Conservation (phyloP, 37 sponge, comb jelly and placozoan genomes). For the Hexactinellida sp. region DNA sequence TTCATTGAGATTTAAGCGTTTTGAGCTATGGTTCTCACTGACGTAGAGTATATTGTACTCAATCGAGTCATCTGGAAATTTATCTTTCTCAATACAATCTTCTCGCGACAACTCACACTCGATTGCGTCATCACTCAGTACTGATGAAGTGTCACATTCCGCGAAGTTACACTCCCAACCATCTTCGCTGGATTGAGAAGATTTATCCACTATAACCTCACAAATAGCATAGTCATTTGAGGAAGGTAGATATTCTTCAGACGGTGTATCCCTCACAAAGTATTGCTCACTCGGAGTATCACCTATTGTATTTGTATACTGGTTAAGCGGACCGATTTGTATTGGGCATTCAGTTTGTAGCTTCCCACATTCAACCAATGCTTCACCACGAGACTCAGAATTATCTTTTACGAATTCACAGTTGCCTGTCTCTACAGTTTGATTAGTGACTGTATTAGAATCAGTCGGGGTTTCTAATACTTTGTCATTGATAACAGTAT, state of each 20-base stretch:
- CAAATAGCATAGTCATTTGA: background rate
- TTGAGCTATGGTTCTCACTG: background rate
- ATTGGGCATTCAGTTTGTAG: background rate
- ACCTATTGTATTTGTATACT: background rate
- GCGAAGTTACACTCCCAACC: background rate
- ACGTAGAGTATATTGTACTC: constrained; percentile 6
- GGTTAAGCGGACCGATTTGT: background rate
- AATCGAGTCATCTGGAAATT: background rate
- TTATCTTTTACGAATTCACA: background rate
- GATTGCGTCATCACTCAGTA: background rate
- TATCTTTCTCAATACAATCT: background rate
- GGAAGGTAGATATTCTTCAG: background rate
- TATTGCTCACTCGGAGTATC: background rate
- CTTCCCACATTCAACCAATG: background rate
- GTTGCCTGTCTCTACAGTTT: background rate
- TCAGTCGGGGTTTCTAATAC: background rate
- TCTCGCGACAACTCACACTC: background rate
- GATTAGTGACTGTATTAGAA: background rate
- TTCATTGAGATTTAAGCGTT: background rate
- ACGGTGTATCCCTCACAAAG: background rate
- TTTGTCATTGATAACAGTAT: background rate
- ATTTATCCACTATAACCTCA: background rate
- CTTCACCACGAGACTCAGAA: background rate
- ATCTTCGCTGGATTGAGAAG: background rate
- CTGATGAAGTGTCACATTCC: background rate